Evolutionary conservation across 1,140 invertebrate genomes (phyloP).

Genomic region (Drosophila miranda): DNA sequence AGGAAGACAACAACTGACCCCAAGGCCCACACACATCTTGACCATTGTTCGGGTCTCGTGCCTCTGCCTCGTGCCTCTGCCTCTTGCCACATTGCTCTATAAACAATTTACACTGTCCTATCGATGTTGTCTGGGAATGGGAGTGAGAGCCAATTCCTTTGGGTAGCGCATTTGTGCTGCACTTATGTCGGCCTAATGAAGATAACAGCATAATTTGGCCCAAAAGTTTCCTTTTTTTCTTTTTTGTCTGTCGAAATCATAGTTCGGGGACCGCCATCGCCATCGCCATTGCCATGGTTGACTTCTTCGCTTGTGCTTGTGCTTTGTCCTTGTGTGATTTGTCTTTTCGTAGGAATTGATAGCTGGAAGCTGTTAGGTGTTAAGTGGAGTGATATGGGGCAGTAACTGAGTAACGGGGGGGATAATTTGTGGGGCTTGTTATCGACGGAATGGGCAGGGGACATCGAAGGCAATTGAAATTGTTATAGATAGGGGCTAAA

Average conservation of each 20-base stretch:
- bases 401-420: slow-evolving; percentile 36
- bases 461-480: slow-evolving; percentile 60
- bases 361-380: slow-evolving; percentile 76
- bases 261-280: slow-evolving; percentile 40
- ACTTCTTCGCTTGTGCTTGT: slow-evolving; percentile 31
- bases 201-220: slow-evolving; percentile 80
- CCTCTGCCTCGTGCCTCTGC: slow-evolving; percentile 12
- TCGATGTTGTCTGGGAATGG: slow-evolving; percentile 31
- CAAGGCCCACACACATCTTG: slow-evolving; percentile 26
- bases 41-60: slow-evolving; percentile 13
- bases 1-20: slow-evolving; percentile 53
- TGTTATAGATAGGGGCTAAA: slow-evolving; percentile 4
- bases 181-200: slow-evolving; percentile 80
- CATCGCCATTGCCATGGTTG: slow-evolving; percentile 20
- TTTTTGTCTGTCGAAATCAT: slow-evolving; percentile 52
- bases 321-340: slow-evolving; percentile 59
- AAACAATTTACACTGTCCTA: slow-evolving; percentile 75
- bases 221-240: slow-evolving; percentile 39
- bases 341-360: slow-evolving; percentile 51
- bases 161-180: slow-evolving; percentile 74
- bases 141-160: slow-evolving; percentile 51
- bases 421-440: slow-evolving; percentile 48
- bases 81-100: slow-evolving; percentile 45
- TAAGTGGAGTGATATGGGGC: slow-evolving; percentile 61
- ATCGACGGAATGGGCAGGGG: background rate